Evolutionary conservation across 2,797 vertebrate genomes (phyloP).

Genomic region (Spea hammondii): DNA sequence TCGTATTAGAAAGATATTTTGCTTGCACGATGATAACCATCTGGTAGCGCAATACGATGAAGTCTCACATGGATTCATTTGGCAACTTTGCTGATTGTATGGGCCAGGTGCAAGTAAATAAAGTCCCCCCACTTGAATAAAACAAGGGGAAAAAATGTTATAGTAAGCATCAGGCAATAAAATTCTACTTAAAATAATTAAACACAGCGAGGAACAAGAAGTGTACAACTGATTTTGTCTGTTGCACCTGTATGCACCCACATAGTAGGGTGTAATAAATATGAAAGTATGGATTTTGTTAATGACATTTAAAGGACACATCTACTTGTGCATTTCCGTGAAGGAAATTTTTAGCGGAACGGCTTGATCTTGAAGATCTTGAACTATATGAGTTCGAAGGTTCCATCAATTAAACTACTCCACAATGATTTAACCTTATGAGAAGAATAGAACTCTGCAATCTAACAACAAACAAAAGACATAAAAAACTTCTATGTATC

Average conservation of each 20-base stretch:
- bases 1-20: slow-evolving; percentile 21
- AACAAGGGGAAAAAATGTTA: neutral
- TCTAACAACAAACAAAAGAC: no score
- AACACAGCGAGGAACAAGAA: neutral
- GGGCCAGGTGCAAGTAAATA: slow-evolving; percentile 7
- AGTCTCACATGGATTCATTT: slow-evolving; percentile 5
- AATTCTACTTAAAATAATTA: neutral
- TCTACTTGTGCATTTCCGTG: no score
- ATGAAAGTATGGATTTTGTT: neutral
- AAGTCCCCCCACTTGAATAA: slow-evolving; percentile 12
- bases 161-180: neutral
- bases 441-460: no score
- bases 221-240: neutral
- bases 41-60: slow-evolving; percentile 9
- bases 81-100: slow-evolving; percentile 5
- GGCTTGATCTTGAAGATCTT: no score
- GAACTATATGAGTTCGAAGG: no score
- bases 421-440: no score
- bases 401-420: no score
- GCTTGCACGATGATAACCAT: slow-evolving; percentile 9
- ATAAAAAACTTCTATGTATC: no score
- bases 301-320: no score
- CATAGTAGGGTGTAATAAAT: neutral
- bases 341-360: no score
- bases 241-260: neutral